Evolutionary conservation across 2,888 invertebrate genomes (phyloP).

Genomic region (Metalampra italica): DNA sequence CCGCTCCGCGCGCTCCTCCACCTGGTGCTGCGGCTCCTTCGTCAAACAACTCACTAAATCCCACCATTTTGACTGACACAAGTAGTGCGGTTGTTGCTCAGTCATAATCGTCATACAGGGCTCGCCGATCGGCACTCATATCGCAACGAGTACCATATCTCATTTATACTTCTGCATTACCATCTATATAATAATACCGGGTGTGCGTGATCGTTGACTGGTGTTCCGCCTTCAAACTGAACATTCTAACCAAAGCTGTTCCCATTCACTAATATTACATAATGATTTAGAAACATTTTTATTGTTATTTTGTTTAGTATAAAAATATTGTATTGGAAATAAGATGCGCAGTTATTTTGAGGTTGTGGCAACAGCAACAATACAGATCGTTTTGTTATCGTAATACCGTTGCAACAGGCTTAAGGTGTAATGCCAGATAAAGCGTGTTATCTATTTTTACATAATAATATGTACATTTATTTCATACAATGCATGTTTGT

Average conservation of each 20-base stretch:
- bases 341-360: background rate
- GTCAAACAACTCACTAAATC: constrained; percentile 88
- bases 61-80: constrained; percentile 83
- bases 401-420: constrained; percentile 6
- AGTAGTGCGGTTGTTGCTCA: constrained; percentile 29
- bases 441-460: constrained; percentile 58
- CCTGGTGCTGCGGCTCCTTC: constrained; percentile 89
- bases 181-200: constrained; percentile 18
- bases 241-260: constrained; percentile 44
- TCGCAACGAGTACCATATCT: constrained; percentile 21
- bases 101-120: constrained; percentile 2
- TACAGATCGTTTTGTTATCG: background rate
- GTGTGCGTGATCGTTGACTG: constrained; percentile 36
- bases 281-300: background rate
- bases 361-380: background rate
- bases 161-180: constrained; percentile 18
- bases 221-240: constrained; percentile 31
- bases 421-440: constrained; percentile 10
- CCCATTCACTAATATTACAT: constrained; percentile 37
- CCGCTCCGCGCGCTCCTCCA: constrained; percentile 80
- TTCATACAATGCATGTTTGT: constrained; percentile 53
- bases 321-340: background rate
- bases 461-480: constrained; percentile 58
- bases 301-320: background rate
- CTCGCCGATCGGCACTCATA: constrained; percentile 21